Evolutionary conservation across 2,113 vertebrate species (phyloP).

Genomic region (Struthio camelus): DNA sequence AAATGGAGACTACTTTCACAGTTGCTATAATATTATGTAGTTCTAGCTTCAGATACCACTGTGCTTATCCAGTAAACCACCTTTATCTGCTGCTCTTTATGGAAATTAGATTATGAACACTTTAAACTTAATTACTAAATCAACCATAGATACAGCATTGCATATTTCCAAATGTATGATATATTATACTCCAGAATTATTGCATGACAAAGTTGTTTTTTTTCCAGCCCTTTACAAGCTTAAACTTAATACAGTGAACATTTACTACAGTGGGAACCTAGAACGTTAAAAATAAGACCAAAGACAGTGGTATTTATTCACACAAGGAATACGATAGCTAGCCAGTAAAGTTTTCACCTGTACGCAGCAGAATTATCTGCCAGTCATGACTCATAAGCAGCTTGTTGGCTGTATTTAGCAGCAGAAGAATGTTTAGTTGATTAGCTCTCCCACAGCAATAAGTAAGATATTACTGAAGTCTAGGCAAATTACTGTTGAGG

Average conservation of each 20-base stretch:
- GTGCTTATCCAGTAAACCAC: constrained; percentile 12
- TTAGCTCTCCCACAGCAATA: constrained; percentile 53
- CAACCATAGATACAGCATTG: background rate
- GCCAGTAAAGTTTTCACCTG: constrained; percentile 32
- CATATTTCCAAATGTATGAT: constrained; percentile 6
- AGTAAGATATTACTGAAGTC: constrained; percentile 1
- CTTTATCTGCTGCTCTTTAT: background rate
- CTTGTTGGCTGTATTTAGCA: constrained; percentile 51
- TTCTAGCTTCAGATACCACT: background rate
- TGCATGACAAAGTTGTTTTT: background rate
- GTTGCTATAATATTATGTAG: background rate
- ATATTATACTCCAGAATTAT: background rate
- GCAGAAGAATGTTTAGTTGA: constrained; percentile 52
- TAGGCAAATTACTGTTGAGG: constrained; percentile 10
- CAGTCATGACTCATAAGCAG: constrained; percentile 63
- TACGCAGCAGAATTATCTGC: constrained; percentile 33
- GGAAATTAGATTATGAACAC: constrained; percentile 47
- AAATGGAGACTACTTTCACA: constrained; percentile 14
- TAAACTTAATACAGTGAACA: background rate
- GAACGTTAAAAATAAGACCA: background rate
- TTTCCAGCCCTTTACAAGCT: constrained; percentile 13
- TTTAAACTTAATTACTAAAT: constrained; percentile 52
- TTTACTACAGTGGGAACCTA: constrained; percentile 19
- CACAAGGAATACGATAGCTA: constrained; percentile 5
- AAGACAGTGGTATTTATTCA: background rate